Evolutionary conservation across 2,113 vertebrate genomes (phyloP).

Genomic region (Synodontis membranacea): DNA sequence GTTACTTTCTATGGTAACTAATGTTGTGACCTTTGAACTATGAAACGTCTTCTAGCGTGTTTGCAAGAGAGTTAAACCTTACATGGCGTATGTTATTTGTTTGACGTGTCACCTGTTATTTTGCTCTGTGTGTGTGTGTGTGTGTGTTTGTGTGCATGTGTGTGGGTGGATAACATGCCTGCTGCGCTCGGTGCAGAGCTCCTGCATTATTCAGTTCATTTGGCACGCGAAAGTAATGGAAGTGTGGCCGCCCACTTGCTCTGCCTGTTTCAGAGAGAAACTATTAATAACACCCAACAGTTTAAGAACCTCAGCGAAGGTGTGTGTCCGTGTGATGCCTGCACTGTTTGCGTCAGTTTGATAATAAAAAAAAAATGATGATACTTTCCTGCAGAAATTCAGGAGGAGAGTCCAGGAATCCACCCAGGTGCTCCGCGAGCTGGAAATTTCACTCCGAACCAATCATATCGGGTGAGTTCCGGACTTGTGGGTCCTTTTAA

Average conservation of each 20-base stretch:
- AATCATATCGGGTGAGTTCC: constrained; percentile 87
- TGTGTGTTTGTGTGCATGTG: too few relatives aligned
- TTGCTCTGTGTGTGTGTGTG: not conserved
- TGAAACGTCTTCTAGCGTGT: not conserved
- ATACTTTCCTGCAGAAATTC: constrained; percentile 77
- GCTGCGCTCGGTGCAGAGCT: not conserved
- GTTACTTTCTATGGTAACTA: not conserved
- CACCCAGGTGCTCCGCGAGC: constrained; percentile 86
- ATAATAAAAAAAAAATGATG: not conserved
- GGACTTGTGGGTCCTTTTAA: not conserved
- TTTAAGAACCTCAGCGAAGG: not conserved
- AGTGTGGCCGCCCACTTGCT: not conserved
- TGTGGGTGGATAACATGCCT: not conserved
- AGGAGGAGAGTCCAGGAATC: constrained; percentile 89
- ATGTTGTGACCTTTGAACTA: not conserved
- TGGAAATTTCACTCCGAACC: constrained; percentile 89
- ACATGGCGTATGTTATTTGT: not conserved
- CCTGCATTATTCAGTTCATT: constrained; percentile 41
- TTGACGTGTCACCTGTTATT: too few relatives aligned
- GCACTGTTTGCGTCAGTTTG: not conserved
- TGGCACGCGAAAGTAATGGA: not conserved
- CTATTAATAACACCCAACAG: not conserved
- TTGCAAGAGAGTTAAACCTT: not conserved
- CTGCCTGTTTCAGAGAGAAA: constrained; percentile 9
- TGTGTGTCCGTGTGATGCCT: not conserved